Evolutionary conservation across 2,797 vertebrate species (phyloP).

Genomic region (Cercopithecus neglectus): DNA sequence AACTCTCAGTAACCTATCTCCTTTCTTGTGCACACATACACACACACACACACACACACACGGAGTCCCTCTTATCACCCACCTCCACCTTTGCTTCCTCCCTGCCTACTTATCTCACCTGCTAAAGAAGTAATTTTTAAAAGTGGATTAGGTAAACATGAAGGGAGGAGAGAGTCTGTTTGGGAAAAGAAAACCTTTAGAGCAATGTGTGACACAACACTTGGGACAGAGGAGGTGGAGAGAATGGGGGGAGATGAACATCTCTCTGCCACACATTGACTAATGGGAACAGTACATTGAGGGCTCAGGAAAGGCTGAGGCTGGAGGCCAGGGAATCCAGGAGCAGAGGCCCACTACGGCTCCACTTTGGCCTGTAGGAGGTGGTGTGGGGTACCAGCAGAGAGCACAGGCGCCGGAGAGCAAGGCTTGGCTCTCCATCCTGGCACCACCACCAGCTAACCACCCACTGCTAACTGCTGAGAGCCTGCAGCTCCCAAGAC

Average conservation of each 20-base stretch:
- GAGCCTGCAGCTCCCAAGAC: background rate
- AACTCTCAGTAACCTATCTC: background rate
- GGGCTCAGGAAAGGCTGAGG: background rate
- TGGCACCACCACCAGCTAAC: background rate
- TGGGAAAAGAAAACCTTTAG: background rate
- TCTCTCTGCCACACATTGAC: background rate
- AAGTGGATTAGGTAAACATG: background rate
- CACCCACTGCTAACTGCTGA: background rate
- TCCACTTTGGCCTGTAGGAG: background rate
- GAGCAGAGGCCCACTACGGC: background rate
- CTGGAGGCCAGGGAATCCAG: background rate
- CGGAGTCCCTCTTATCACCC: background rate
- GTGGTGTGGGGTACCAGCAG: background rate
- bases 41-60: background rate
- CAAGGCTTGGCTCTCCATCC: no score
- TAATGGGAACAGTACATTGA: background rate
- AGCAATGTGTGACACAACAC: background rate
- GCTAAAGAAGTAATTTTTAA: background rate
- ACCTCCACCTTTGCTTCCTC: background rate
- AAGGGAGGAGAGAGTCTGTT: background rate
- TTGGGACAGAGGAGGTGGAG: background rate
- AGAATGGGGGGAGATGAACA: background rate
- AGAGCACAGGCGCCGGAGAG: background rate
- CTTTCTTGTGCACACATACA: background rate
- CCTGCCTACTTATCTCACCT: background rate